A percentile compares a stretch with the other conserved stretches of the same genome.
Evolutionary conservation across 2,888 invertebrate species (phyloP).

Genomic region (Cheilosia vulpina): DNA sequence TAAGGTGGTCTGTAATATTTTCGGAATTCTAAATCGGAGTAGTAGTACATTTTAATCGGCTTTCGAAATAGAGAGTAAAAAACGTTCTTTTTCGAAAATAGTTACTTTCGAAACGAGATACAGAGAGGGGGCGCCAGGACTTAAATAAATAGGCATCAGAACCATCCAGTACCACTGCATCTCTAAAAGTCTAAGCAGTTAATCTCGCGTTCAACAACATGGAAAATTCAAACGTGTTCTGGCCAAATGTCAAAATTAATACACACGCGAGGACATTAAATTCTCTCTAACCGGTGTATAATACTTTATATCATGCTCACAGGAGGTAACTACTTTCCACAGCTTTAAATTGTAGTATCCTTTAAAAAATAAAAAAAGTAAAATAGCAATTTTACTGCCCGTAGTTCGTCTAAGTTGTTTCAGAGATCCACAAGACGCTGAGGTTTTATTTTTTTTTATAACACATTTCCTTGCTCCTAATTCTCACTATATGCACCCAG

Average conservation of each 20-base stretch:
- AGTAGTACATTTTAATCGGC: too few relatives aligned
- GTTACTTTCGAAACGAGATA: too few relatives aligned
- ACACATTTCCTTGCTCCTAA: conserved; percentile 8
- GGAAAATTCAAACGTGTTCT: conserved; percentile 24
- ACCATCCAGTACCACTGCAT: background rate
- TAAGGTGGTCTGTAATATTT: too few relatives aligned
- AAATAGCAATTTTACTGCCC: conserved; percentile 28
- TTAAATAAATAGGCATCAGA: too few relatives aligned
- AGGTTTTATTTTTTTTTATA: conserved; percentile 19
- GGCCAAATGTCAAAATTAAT: conserved; percentile 42
- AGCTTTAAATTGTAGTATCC: conserved; percentile 43
- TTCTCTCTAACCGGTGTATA: conserved; percentile 18
- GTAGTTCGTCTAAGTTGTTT: conserved; percentile 12
- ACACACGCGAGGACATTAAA: conserved; percentile 15
- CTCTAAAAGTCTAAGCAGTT: background rate
- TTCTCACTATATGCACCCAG: background rate
- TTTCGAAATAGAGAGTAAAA: too few relatives aligned
- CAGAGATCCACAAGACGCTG: conserved; percentile 2
- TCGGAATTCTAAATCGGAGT: too few relatives aligned
- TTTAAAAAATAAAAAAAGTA: conserved; percentile 27
- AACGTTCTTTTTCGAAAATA: too few relatives aligned
- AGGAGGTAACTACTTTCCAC: conserved; percentile 25
- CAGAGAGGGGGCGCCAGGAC: too few relatives aligned
- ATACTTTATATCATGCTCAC: conserved; percentile 13
- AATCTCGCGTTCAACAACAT: conserved; percentile 21